Percentiles rank a stretch among this genome's conserved stretches.
phyloP scores from a whole-genome alignment of 2,797 vertebrate species.

The Crenuchus spilurus region DNA sequence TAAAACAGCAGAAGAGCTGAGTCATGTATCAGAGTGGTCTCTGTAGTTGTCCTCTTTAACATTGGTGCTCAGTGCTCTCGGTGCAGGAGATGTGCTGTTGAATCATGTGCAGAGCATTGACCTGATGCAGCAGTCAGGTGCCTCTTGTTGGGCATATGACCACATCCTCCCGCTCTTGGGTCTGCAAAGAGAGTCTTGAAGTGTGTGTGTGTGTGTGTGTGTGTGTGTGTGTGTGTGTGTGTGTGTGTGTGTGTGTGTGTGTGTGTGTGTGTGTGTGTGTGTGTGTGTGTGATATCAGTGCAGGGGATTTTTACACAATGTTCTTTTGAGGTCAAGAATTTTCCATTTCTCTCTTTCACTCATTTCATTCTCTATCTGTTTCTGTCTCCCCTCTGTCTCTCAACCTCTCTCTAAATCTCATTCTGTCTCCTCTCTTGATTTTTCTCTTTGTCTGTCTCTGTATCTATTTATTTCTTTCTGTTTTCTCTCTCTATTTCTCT shows the following conservation, averaged over 20 bases:
- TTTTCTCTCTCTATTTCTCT: neutral
- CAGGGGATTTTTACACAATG: conserved; percentile 41
- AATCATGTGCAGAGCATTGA: conserved; percentile 11
- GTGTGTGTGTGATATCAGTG: neutral
- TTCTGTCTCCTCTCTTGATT: neutral
- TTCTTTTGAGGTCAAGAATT: conserved; percentile 28
- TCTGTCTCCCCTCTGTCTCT: conserved; percentile 25
- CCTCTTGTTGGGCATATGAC: conserved; percentile 8
- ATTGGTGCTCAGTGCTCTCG: neutral
- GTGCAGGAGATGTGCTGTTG: neutral
- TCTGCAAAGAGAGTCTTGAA: conserved; percentile 2
- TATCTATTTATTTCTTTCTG: no score
- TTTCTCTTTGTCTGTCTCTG: no score
- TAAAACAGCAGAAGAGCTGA: neutral
- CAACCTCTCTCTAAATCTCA: no score
- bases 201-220: neutral
- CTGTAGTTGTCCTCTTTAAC: neutral
- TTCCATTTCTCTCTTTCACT: conserved; percentile 42
- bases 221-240: neutral
- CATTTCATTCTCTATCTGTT: conserved; percentile 15
- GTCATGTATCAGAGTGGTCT: neutral
- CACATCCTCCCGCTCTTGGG: conserved; percentile 18
- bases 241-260: neutral
- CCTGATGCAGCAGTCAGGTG: neutral
- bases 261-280: neutral